Conservation (phyloP, 2,888 invertebrate genomes). For the Andrena minutula region DNA sequence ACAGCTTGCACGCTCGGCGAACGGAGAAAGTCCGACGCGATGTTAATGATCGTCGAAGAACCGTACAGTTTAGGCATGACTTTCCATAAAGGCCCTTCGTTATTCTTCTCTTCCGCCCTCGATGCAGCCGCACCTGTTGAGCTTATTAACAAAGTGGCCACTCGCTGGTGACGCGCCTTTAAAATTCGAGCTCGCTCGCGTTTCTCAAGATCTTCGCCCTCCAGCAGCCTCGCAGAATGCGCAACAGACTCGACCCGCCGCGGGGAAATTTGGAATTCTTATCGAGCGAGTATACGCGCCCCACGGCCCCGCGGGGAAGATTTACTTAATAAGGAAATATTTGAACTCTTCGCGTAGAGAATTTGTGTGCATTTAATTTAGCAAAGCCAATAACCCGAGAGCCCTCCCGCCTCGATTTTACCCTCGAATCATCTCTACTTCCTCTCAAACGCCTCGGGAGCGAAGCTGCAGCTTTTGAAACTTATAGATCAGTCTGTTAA, state of each 20-base stretch:
- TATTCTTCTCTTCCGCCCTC: background rate
- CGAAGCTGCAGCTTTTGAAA: too few relatives aligned
- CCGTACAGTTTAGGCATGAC: background rate
- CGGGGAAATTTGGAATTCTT: background rate
- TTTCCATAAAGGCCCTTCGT: slow-evolving; percentile 8
- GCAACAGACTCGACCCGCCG: background rate
- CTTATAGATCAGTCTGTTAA: too few relatives aligned
- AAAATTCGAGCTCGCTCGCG: background rate
- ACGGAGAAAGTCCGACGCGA: background rate
- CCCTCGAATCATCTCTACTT: too few relatives aligned
- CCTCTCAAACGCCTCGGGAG: too few relatives aligned
- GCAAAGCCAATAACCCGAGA: background rate
- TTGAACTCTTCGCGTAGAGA: background rate
- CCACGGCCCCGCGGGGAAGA: background rate
- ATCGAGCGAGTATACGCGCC: background rate
- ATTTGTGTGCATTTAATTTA: slow-evolving; percentile 18
- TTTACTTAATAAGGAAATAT: slow-evolving; percentile 10
- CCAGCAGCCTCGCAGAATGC: background rate
- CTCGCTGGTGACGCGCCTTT: slow-evolving; percentile 31
- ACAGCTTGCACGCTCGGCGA: background rate
- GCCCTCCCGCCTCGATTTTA: too few relatives aligned
- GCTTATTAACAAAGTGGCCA: slow-evolving; percentile 67
- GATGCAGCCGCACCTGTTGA: slow-evolving; percentile 66
- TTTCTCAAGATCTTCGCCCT: background rate
- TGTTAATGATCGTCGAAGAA: background rate